Conservation (phyloP, 53 echinoderm and acorn worm species). For the Crossaster papposus region DNA sequence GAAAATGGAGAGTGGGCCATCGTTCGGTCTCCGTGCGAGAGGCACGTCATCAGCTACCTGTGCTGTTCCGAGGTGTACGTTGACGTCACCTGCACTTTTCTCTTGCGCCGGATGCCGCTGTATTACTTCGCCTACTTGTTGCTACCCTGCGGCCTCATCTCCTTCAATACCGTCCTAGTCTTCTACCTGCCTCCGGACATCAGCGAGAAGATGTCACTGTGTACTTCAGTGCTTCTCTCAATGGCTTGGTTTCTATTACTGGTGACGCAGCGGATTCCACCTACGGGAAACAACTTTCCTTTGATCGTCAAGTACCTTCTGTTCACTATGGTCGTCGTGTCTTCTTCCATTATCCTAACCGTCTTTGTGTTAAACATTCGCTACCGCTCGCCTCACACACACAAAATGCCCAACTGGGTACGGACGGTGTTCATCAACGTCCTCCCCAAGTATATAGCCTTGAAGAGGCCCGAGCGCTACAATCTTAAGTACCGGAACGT, state of each 20-base stretch:
- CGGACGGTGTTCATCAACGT: conserved; percentile 79
- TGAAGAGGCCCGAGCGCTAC: conserved; percentile 73
- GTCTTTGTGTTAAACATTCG: conserved; percentile 86
- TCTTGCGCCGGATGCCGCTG: conserved; percentile 87
- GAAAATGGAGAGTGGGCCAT: conserved; percentile 92
- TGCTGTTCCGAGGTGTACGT: conserved; percentile 88
- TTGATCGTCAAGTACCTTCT: conserved; percentile 93
- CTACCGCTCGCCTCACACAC: conserved; percentile 79
- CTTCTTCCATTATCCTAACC: conserved; percentile 83
- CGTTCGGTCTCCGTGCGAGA: conserved; percentile 69
- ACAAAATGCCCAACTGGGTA: conserved; percentile 87
- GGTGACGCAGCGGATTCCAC: conserved; percentile 88
- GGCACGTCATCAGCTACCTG: conserved; percentile 76
- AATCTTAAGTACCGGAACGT: conserved; percentile 70
- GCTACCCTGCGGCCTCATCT: conserved; percentile 90
- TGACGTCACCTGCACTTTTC: conserved; percentile 87
- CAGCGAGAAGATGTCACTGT: conserved; percentile 95
- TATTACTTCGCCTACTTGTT: conserved; percentile 92
- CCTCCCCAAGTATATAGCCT: conserved; percentile 77
- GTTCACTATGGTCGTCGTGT: conserved; percentile 88
- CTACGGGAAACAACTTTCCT: conserved; percentile 87
- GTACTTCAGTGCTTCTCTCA: conserved; percentile 90
- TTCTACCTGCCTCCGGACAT: conserved; percentile 95
- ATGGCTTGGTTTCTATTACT: conserved; percentile 92
- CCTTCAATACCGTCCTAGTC: conserved; percentile 90